Evolutionary conservation across 2,797 vertebrate species (phyloP).

Genomic region (Glossophaga mutica): DNA sequence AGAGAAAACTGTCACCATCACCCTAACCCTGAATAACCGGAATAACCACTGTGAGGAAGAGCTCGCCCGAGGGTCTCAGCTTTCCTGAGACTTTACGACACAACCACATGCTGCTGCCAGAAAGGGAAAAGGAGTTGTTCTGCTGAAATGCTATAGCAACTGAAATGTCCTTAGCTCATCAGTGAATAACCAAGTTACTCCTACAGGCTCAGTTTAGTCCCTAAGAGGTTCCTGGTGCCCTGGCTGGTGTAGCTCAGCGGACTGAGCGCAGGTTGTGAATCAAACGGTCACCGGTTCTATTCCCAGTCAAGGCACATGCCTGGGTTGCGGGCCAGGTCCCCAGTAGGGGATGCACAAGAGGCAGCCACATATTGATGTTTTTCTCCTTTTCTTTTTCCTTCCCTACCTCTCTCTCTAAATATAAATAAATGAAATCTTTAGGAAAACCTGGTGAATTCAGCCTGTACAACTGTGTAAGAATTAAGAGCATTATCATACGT

Average conservation of each 20-base stretch:
- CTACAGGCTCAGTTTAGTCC: too few species aligned
- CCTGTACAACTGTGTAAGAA: too few species aligned
- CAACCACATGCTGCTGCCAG: background rate
- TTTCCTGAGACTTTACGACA: background rate
- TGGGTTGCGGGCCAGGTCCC: too few species aligned
- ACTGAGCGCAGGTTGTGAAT: too few species aligned
- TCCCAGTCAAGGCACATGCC: too few species aligned
- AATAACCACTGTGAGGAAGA: background rate
- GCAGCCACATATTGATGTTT: too few species aligned
- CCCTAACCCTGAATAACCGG: background rate
- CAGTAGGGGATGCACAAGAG: too few species aligned
- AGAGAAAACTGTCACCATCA: background rate
- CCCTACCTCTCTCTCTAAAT: too few species aligned
- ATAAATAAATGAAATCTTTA: too few species aligned
- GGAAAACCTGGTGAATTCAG: background rate
- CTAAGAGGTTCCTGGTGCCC: background rate
- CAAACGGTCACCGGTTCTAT: too few species aligned
- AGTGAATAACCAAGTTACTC: background rate
- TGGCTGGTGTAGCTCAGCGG: background rate
- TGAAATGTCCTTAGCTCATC: background rate
- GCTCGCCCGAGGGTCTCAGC: background rate
- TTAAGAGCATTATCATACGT: background rate
- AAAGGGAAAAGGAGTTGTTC: background rate
- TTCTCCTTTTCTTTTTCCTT: too few species aligned
- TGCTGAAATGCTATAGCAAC: background rate